Base-by-base conservation (phyloP, 1,140 invertebrate genomes). In the Venturia canescens region DNA sequence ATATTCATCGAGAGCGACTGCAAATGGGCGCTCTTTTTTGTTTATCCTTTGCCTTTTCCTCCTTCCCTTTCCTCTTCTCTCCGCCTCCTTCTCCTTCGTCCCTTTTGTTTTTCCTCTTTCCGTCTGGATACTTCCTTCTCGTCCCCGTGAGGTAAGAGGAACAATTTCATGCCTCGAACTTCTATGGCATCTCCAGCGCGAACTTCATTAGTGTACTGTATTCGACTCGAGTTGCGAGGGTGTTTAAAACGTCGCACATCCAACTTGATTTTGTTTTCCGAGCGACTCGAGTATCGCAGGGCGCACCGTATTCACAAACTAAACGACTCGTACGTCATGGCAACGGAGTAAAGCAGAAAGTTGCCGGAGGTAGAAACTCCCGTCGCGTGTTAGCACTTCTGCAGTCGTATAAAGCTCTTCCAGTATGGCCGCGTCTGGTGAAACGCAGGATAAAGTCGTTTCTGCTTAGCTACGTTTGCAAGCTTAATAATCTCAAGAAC, bases 181-280 rank as follows among this genome's bases (percentile, higher is more conserved):
- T 76, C 50, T 76, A 53, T 76, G 31, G 27, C 50, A 23, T 13
- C 16, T 76, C 13, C 13, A 27, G 3, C 72, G 18, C 18, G 27
- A 50, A 27, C 27, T 34, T 34, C 27, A 6, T 16, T 7, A 50
- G 4, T 76, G 50, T 21, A 76, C 18, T n/a, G 27, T 34, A n/a
- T 21, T 38, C 18, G 18, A n/a, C 57, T 29, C 23, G 7, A 74
- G 48, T 13, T 57, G 71, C 70, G 9, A 38, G 0, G 7, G 11
- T 21, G 16, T 53, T 21, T 60, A 0, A 11, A 60, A 21, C 72
- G 6, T 23, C 16, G 29, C 27, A 11, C 48, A 23, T 76, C 50
- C 72, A 34, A 76, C 50, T 76, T 76, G 34, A 76, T 76, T 76
- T 76, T 74, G 44, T 53, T 74, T 53, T 74, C 71, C 23, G 23